Base-by-base conservation (phyloP, 2,888 invertebrate genomes). In the Ophioninae sp. region DNA sequence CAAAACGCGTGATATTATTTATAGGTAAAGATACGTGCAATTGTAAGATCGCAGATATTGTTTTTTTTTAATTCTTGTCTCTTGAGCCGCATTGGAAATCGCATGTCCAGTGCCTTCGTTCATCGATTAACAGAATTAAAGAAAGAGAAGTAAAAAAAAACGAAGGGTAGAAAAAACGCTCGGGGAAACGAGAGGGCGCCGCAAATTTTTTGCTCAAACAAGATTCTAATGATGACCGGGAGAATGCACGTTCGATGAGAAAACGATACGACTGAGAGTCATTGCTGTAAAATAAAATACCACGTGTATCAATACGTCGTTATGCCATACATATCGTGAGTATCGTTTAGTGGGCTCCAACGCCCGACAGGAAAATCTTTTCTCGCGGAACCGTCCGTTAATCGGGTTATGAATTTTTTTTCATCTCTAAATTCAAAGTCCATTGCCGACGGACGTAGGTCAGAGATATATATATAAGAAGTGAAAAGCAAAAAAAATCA, bases 41-140 rank as follows among this genome's bases (percentile, higher is more conserved):
- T 62, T 20, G 69, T 59, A 37, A 30, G 57, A 79, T 44, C 30
- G 72, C 67, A 61, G 79, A 67, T 76, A 81, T 77, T n/a, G 17
- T 73, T 67, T 79, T 75, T 79, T 76, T 79, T 76, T 76, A 23
- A 61, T 68, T 68, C 39, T 44, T 65, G 30, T 6, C 23, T 17
- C 41, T 67, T 37, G 41, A 59, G 57, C 21, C 75, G 75, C 79
- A 67, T 57, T 20, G 41, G 75, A 61, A 59, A 57, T 65, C 62
- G 72, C 82, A 39, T 81, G 64, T 69, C 78, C 20, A 20, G 75
- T 72, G 78, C 65, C 56, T 73, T 80, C 50, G 62, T 62, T 70
- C 8, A 8, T 77, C 50, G 41, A 41, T 69, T 30, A 39, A 10
- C 13, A 56, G 65, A 41, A 37, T 30, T 30, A 30, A 30, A 30